These are phyloP conservation scores for Galemys pyrenaicus DNA, from an alignment of 2,113 vertebrate genomes.

Conservation along the genomic window DNA sequence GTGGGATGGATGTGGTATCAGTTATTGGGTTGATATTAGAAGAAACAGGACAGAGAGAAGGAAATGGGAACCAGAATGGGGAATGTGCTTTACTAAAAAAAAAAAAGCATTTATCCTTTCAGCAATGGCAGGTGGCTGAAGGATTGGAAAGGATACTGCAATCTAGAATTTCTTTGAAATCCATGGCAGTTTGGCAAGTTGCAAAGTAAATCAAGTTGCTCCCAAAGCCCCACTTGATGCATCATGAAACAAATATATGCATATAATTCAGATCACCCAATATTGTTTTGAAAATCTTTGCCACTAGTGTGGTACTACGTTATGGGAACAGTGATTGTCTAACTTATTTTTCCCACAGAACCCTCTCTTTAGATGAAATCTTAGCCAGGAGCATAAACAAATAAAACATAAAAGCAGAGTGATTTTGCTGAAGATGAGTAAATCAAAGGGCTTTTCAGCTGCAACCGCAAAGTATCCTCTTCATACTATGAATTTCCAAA, in stretches of 20 bases:
- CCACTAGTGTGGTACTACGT: neutral
- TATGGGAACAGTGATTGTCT: conserved; percentile 35
- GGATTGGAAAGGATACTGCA: neutral
- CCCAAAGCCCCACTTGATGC: neutral
- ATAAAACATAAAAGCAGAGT: conserved; percentile 58
- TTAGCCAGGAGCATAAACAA: conserved; percentile 72
- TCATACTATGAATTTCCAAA: conserved; percentile 40
- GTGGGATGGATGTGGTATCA: neutral
- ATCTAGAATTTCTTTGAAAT: conserved; percentile 42
- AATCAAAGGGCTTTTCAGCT: conserved; percentile 57
- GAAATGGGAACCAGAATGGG: neutral
- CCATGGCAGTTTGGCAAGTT: neutral
- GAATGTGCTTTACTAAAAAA: neutral
- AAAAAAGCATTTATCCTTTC: neutral
- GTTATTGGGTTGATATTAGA: neutral
- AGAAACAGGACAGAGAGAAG: neutral
- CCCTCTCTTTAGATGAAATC: conserved; percentile 44
- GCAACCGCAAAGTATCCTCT: neutral
- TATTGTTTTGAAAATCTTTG: conserved; percentile 30
- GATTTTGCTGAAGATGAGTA: conserved; percentile 49
- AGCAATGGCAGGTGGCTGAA: neutral
- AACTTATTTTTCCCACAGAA: conserved; percentile 37
- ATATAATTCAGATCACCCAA: neutral
- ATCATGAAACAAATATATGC: conserved; percentile 35
- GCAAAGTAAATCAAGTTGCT: conserved; percentile 36